phyloP scores from a whole-genome alignment of 23 tunicate genomes.

The Aplidium turbinatum region DNA sequence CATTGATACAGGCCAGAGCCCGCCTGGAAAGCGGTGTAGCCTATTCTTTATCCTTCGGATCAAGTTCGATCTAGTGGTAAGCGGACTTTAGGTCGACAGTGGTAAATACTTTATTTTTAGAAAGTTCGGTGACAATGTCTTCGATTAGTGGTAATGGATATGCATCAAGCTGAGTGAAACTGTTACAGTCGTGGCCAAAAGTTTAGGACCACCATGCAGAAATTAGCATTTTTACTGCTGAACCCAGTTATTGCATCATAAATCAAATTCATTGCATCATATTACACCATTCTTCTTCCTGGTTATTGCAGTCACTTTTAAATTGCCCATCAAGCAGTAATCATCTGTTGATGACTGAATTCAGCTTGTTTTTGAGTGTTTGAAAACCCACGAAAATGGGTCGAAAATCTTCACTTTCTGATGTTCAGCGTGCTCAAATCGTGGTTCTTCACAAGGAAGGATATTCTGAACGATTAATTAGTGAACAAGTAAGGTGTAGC shows the following conservation, averaged over 20 bases:
- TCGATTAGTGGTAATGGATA: too few relatives aligned
- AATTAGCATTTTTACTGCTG: background rate
- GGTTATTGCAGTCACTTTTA: background rate
- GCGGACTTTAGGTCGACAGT: too few relatives aligned
- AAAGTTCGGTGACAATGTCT: too few relatives aligned
- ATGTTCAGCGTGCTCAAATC: slow-evolving; percentile 12
- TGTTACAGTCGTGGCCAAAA: too few relatives aligned
- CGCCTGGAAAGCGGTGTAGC: too few relatives aligned
- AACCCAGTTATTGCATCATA: background rate
- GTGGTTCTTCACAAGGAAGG: slow-evolving; percentile 18
- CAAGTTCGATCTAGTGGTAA: too few relatives aligned
- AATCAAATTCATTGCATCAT: background rate
- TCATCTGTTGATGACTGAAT: background rate
- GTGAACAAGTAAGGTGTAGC: background rate
- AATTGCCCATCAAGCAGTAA: background rate
- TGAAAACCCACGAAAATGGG: background rate
- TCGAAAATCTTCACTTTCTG: background rate
- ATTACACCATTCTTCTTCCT: background rate
- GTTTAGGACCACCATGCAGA: too few relatives aligned
- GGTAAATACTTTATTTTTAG: too few relatives aligned
- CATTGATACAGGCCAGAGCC: background rate
- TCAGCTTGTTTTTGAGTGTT: slow-evolving; percentile 1
- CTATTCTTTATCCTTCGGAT: too few relatives aligned
- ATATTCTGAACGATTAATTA: background rate
- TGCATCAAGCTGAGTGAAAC: too few relatives aligned